Conservation (phyloP, 2,113 vertebrate genomes). For the Coreoperca whiteheadi region DNA sequence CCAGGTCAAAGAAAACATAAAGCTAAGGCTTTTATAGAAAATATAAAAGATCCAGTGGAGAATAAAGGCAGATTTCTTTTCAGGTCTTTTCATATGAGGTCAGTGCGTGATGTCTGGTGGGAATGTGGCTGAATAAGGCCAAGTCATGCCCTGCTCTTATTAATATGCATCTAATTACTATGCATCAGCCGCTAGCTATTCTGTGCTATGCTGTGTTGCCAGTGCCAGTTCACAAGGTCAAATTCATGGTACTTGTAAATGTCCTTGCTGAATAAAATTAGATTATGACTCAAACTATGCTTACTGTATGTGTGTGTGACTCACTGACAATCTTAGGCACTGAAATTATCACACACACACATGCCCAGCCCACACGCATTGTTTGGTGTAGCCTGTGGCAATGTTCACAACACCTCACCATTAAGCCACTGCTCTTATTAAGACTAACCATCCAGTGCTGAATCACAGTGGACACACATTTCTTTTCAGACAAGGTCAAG, state of each 20-base stretch:
- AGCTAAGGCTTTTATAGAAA: constrained; percentile 39
- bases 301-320: constrained; percentile 31
- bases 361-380: constrained; percentile 5
- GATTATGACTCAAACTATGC: constrained; percentile 58
- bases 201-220: constrained; percentile 51
- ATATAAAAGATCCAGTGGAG: constrained; percentile 40
- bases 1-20: constrained; percentile 13
- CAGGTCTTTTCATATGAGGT: constrained; percentile 54
- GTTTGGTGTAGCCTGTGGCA: constrained; percentile 54
- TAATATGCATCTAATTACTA: constrained; percentile 67
- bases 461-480: constrained; percentile 53
- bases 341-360: constrained; percentile 9
- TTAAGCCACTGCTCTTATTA: constrained; percentile 35
- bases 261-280: constrained; percentile 75
- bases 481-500: constrained; percentile 53
- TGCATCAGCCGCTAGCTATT: constrained; percentile 60
- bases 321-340: constrained; percentile 8
- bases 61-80: constrained; percentile 62
- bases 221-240: constrained; percentile 69
- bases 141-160: constrained; percentile 60
- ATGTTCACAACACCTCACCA: constrained; percentile 60
- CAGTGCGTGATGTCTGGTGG: constrained; percentile 58
- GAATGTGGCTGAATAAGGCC: constrained; percentile 67
- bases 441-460: constrained; percentile 31
- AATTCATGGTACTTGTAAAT: constrained; percentile 69